phyloP scores from a whole-genome alignment of 2,797 vertebrate species.

The Capromys pilorides region DNA sequence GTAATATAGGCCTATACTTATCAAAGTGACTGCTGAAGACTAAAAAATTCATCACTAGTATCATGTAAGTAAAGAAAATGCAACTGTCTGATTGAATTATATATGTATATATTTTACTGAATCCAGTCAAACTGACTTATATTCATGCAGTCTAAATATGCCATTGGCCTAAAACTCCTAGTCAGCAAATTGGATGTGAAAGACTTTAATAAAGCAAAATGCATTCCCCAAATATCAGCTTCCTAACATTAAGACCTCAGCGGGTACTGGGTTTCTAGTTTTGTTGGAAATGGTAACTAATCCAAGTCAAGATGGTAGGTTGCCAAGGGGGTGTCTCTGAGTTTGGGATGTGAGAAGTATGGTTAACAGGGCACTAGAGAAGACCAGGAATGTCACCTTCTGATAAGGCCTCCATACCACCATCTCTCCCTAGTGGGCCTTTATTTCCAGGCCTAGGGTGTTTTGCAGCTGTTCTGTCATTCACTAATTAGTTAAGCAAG shows the following conservation, averaged over 20 bases:
- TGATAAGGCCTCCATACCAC: neutral
- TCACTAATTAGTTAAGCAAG: slow-evolving; percentile 13
- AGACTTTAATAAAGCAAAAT: slow-evolving; percentile 46
- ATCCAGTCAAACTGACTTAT: slow-evolving; percentile 50
- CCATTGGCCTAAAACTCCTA: slow-evolving; percentile 38
- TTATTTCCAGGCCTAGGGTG: neutral
- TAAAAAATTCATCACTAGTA: slow-evolving; percentile 37
- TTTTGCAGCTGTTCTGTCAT: slow-evolving; percentile 16
- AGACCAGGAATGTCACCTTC: neutral
- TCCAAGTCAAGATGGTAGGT: neutral
- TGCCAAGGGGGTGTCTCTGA: slow-evolving; percentile 25
- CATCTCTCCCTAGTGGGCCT: neutral
- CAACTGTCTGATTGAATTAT: neutral
- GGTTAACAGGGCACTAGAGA: neutral
- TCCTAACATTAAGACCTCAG: neutral
- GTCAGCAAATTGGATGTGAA: slow-evolving; percentile 56
- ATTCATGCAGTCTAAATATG: slow-evolving; percentile 16
- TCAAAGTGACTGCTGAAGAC: slow-evolving; percentile 50
- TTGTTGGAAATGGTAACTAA: slow-evolving; percentile 40
- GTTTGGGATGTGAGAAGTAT: neutral
- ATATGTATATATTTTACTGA: neutral
- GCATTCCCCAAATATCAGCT: slow-evolving; percentile 5
- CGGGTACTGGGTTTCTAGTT: neutral
- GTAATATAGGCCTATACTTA: slow-evolving; percentile 26
- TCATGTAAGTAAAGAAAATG: slow-evolving; percentile 53